Conservation (phyloP, 2,797 vertebrate genomes). For the Pseudocheirus occidentalis region DNA sequence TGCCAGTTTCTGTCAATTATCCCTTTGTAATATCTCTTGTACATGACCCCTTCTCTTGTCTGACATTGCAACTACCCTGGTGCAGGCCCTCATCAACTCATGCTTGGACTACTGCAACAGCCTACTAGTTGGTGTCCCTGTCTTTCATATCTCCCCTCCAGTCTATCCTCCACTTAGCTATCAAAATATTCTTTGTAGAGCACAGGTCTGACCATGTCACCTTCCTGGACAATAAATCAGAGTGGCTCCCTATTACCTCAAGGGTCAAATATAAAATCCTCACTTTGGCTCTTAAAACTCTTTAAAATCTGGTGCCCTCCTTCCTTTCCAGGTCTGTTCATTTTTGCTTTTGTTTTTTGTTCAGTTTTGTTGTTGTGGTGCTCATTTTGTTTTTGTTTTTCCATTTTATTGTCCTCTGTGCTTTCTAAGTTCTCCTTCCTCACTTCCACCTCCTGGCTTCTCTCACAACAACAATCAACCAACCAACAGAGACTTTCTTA, state of each 20-base stretch:
- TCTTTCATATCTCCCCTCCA: background rate
- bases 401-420: background rate
- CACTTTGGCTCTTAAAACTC: background rate
- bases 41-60: too few species aligned
- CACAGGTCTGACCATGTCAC: background rate
- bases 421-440: background rate
- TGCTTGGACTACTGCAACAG: too few species aligned
- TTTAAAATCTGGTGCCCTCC: background rate
- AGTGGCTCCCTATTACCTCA: background rate
- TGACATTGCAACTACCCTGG: too few species aligned
- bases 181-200: background rate
- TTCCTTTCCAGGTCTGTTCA: background rate
- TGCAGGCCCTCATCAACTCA: too few species aligned
- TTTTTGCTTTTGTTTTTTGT: background rate
- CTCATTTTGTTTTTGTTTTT: background rate
- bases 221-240: background rate
- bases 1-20: too few species aligned
- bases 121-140: too few species aligned
- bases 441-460: background rate
- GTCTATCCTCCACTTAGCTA: background rate
- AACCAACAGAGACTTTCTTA: background rate
- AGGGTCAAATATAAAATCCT: background rate
- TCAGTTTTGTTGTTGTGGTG: too few species aligned
- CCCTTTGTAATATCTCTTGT: too few species aligned
- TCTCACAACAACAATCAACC: background rate